These are phyloP conservation scores for Heteromormyrus szaboi DNA, from an alignment of 2,797 vertebrate species.

Conservation along the genomic window DNA sequence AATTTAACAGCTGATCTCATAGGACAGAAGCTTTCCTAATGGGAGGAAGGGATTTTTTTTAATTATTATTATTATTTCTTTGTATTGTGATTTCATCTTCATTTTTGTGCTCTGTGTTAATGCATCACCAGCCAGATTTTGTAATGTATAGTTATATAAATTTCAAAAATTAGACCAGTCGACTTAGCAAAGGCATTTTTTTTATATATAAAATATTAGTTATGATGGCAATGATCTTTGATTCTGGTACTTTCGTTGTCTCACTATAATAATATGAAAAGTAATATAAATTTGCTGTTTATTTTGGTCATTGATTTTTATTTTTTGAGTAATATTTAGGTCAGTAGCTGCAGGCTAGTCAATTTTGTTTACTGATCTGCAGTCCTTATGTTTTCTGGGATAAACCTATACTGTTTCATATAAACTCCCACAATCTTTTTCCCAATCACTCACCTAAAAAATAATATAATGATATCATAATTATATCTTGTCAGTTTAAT, in stretches of 20 bases:
- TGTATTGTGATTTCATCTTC: neutral
- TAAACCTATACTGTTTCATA: neutral
- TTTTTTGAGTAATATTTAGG: neutral
- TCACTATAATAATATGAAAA: neutral
- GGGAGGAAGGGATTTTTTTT: neutral
- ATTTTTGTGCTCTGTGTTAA: neutral
- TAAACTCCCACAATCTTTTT: neutral
- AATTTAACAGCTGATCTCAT: constrained; percentile 74
- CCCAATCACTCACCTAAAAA: neutral
- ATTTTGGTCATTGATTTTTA: neutral
- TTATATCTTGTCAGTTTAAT: neutral
- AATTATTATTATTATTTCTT: neutral
- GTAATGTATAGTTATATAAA: neutral
- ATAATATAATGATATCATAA: neutral
- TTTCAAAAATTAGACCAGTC: neutral
- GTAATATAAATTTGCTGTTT: neutral
- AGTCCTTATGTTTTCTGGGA: neutral
- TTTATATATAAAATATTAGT: neutral
- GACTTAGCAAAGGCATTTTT: neutral
- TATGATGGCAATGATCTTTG: neutral
- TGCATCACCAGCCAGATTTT: neutral
- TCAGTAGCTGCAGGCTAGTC: neutral
- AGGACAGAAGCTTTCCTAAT: constrained; percentile 35
- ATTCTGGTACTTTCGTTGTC: neutral
- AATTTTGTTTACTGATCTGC: neutral